These are phyloP conservation scores for Theocolax elegans DNA, from an alignment of 1,140 invertebrate genomes.

Conservation along the genomic window DNA sequence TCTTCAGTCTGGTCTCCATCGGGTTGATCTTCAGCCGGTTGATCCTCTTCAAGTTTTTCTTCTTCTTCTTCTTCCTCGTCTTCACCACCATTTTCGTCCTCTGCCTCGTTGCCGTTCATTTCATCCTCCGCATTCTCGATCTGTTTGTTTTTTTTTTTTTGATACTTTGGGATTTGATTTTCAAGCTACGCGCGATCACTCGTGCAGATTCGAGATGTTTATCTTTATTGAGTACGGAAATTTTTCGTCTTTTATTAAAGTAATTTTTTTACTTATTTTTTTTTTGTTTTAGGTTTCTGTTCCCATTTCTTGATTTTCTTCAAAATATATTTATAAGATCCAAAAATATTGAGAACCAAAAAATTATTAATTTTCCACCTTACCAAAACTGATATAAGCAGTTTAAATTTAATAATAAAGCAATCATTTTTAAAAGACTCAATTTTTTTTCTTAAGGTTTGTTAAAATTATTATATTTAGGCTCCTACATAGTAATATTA, in stretches of 20 bases:
- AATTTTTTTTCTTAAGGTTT: no score
- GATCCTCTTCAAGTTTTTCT: constrained; percentile 45
- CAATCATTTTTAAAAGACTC: no score
- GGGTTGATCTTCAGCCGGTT: constrained; percentile 36
- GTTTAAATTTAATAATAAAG: no score
- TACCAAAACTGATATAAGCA: no score
- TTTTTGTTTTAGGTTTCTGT: background rate
- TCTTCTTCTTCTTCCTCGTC: constrained; percentile 45
- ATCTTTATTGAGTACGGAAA: constrained; percentile 6
- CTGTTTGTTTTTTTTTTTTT: constrained; percentile 39
- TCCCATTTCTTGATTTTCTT: no score
- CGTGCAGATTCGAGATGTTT: no score
- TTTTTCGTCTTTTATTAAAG: constrained; percentile 27
- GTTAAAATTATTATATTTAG: no score
- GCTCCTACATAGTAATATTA: no score
- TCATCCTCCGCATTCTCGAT: constrained; percentile 42
- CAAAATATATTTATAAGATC: no score
- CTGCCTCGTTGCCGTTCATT: constrained; percentile 53
- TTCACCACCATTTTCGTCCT: constrained; percentile 53
- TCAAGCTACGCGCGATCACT: background rate
- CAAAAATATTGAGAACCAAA: no score
- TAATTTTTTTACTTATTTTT: background rate
- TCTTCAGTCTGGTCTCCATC: no score
- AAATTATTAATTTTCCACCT: no score
- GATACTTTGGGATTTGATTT: background rate